A percentile compares a stretch with the other conserved stretches of the same genome.
These are phyloP conservation scores for Microcebus ravelobensis DNA, from an alignment of 2,113 vertebrate genomes.

Conservation along the genomic window DNA sequence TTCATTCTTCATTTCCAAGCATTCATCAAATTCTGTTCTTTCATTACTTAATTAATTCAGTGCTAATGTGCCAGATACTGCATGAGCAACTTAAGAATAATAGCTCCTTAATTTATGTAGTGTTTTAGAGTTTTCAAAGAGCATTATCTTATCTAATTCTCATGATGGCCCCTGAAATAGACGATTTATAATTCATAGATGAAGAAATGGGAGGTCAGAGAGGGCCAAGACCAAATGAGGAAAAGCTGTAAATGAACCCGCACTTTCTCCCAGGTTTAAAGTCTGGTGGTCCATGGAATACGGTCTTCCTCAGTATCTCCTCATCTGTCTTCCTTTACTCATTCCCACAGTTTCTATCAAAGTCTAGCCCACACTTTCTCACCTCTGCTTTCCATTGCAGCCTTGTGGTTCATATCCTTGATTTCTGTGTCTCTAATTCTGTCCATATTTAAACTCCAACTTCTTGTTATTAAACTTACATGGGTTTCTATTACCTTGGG, in stretches of 20 bases:
- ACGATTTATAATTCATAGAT: not conserved
- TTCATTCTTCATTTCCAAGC: slow-evolving; percentile 21
- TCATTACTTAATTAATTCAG: slow-evolving; percentile 49
- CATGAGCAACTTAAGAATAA: slow-evolving; percentile 48
- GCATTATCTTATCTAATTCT: slow-evolving; percentile 41
- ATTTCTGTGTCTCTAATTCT: not conserved
- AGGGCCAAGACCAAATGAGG: not conserved
- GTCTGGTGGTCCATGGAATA: fast-evolving
- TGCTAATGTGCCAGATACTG: slow-evolving; percentile 35
- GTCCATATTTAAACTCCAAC: not conserved
- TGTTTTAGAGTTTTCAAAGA: not conserved
- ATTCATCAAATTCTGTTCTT: slow-evolving; percentile 44
- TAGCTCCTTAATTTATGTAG: slow-evolving; percentile 51
- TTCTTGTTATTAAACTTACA: not conserved
- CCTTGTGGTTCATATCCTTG: not conserved
- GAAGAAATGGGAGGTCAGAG: not conserved
- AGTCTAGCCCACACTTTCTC: not conserved
- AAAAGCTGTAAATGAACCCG: not conserved
- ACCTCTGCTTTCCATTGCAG: not conserved
- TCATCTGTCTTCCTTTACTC: not conserved
- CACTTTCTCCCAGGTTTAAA: not conserved
- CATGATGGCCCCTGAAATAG: not conserved
- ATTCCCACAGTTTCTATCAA: not conserved
- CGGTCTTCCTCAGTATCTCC: not conserved
- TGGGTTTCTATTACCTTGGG: not conserved